Evolutionary conservation across 1,140 invertebrate species (phyloP).

Genomic region (Sycophila sp.): DNA sequence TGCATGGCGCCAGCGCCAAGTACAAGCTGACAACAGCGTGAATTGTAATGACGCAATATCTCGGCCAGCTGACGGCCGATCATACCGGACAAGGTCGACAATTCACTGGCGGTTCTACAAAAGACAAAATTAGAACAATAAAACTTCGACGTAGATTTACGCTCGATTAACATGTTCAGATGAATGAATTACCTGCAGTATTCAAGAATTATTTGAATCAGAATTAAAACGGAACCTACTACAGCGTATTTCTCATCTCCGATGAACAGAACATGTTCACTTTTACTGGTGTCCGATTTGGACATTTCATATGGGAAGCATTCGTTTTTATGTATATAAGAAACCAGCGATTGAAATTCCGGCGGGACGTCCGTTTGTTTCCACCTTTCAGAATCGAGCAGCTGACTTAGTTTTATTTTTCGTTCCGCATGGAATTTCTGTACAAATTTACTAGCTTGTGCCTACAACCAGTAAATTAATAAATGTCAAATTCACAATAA

Average conservation of each 20-base stretch:
- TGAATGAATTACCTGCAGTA: conserved; percentile 83
- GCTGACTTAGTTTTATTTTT: conserved; percentile 83
- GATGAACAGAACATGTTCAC: conserved; percentile 70
- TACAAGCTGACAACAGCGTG: conserved; percentile 91
- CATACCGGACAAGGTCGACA: conserved; percentile 73
- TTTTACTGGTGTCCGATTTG: conserved; percentile 56
- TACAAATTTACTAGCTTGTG: conserved; percentile 89
- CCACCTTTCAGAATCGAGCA: conserved; percentile 94
- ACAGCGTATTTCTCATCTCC: conserved; percentile 86
- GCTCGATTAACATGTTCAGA: neutral
- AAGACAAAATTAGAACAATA: conserved; percentile 28
- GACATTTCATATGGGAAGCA: conserved; percentile 62
- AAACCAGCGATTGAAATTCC: conserved; percentile 86
- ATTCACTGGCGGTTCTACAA: conserved; percentile 63
- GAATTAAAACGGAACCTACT: conserved; percentile 84
- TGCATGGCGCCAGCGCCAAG: conserved; percentile 94
- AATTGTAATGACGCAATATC: conserved; percentile 90
- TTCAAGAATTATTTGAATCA: conserved; percentile 88
- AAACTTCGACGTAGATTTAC: no score
- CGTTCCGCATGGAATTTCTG: conserved; percentile 90
- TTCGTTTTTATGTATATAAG: conserved; percentile 58
- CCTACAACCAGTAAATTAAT: conserved; percentile 45
- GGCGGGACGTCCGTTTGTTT: conserved; percentile 89
- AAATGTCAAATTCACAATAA: neutral
- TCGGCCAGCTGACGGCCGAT: conserved; percentile 86